Conservation (phyloP, 2,888 invertebrate species). For the Bimastos eiseni region DNA sequence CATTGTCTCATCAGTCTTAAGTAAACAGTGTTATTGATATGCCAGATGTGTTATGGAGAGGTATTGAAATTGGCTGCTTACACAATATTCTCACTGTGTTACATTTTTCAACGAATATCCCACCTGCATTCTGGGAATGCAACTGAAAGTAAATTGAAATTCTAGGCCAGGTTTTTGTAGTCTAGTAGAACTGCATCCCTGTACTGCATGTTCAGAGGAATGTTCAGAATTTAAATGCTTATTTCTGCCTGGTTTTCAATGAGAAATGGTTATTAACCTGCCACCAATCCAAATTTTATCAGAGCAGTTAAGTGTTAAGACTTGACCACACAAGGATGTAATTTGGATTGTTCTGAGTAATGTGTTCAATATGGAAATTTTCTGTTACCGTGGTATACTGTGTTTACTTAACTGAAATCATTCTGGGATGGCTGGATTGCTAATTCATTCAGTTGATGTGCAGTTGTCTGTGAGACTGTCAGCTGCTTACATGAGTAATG, state of each 20-base stretch:
- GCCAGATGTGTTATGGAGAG: no score
- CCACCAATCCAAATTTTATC: background rate
- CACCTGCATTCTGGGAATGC: no score
- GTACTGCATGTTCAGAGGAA: background rate
- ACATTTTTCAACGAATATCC: no score
- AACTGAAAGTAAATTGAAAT: no score
- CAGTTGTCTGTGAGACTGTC: background rate
- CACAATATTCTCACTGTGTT: no score
- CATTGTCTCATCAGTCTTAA: no score
- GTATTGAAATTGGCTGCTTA: no score
- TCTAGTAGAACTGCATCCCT: no score
- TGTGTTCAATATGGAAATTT: background rate
- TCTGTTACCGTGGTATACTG: background rate
- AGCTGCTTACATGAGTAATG: constrained; percentile 5
- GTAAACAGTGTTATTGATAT: no score
- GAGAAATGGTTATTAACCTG: background rate
- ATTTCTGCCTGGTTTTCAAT: background rate
- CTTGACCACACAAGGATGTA: background rate
- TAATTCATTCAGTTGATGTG: background rate
- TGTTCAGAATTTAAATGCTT: background rate
- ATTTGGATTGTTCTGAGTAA: background rate
- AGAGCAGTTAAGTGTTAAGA: background rate
- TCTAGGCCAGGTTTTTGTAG: no score
- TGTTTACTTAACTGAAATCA: background rate
- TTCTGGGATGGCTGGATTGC: background rate